Percentiles rank a stretch among this genome's conserved stretches.
Conservation (phyloP, 2,888 invertebrate species). For the Protophormia terraenovae region DNA sequence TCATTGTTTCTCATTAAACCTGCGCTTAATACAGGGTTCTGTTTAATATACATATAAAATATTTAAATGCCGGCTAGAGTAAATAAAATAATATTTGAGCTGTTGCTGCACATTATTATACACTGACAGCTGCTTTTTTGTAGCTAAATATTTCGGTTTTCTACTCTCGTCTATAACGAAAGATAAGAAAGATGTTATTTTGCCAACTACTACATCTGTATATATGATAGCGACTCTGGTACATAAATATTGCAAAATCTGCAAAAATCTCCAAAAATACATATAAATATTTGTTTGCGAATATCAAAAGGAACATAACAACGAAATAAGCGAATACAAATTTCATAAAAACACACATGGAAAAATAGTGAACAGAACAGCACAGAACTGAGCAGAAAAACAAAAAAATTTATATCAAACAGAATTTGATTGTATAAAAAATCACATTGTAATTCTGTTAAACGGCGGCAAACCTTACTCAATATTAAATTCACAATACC, state of each 20-base stretch:
- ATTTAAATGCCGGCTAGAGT: conserved; percentile 56
- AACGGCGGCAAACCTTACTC: conserved; percentile 75
- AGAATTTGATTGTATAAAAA: conserved; percentile 41
- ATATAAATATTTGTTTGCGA: conserved; percentile 14
- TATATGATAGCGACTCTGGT: neutral
- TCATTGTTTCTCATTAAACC: neutral
- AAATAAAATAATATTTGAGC: conserved; percentile 27
- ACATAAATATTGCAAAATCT: conserved; percentile 44
- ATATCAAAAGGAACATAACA: conserved; percentile 25
- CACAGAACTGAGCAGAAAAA: conserved; percentile 8
- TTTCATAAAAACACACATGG: conserved; percentile 25
- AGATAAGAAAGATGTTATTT: conserved; percentile 22
- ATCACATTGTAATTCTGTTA: conserved; percentile 60
- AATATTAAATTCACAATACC: conserved; percentile 78
- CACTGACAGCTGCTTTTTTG: neutral
- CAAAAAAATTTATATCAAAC: conserved; percentile 43
- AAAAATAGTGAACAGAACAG: conserved; percentile 31
- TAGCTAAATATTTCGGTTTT: neutral
- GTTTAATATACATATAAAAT: conserved; percentile 22
- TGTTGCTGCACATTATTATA: conserved; percentile 48
- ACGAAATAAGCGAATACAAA: conserved; percentile 20
- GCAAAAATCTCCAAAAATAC: conserved; percentile 63
- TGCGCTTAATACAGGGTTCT: conserved; percentile 28
- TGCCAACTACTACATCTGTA: conserved; percentile 8
- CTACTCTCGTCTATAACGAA: conserved; percentile 2